Evolutionary conservation across 2,113 vertebrate species (phyloP), one percentile per base, ranked within the genome.

Genomic region (Quiscalus mexicanus): DNA sequence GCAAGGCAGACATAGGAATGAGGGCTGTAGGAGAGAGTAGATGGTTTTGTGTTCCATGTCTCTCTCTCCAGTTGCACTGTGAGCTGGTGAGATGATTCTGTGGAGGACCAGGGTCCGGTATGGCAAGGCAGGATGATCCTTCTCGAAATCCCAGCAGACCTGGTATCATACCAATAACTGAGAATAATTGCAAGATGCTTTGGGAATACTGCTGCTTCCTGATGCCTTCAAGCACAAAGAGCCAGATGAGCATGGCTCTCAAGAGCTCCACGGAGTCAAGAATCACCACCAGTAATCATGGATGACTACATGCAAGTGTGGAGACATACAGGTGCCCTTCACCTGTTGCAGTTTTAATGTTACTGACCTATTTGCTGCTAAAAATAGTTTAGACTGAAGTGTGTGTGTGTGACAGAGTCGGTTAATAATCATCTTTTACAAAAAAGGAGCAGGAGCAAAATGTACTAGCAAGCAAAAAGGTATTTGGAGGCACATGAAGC

Each of bases 381-480:
- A 60, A 68, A 86, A 39, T 18, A n/a, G 10, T 58, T 86, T 44
- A 44, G 44, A 52, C 41, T 71, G 75, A 82, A 82, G 37, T 53
- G 22, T 0, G 0, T 0, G 0, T 49, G 21, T 82, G 53, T 30
- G 37, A 35, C 2, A 3, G 63, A 53, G n/a, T 62, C 33, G 25
- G 30, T 70, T 84, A 55, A 52, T 9, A 63, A 37, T 28, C 11
- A 45, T 42, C 16, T 74, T 69, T 33, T 23, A 65, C 10, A 28
- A 67, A 49, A 52, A 74, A 37, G 5, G 24, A 78, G 12, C 9
- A 75, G 35, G 10, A 81, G 3, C 14, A 75, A 83, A 93, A 59
- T 1, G 1, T 42, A 3, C 31, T 35, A 65, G 10, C 24, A 71
- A 71, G 31, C 37, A 45, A 71, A 81, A 86, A 59, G 10, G 17